Evolutionary conservation across 1,140 invertebrate genomes (phyloP).

Genomic region (Paramacrobiotus metropolitanus): DNA sequence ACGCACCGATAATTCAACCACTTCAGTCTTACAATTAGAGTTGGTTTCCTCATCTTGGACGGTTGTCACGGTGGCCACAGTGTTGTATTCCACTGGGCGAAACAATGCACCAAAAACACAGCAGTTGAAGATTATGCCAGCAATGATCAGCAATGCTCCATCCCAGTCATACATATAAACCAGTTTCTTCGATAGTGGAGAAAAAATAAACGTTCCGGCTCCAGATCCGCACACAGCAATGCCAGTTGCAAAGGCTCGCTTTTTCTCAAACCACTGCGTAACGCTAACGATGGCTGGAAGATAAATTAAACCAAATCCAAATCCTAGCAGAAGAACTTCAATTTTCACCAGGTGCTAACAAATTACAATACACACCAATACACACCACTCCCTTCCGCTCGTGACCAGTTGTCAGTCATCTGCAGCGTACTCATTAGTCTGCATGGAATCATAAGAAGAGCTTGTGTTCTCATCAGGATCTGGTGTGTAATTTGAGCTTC

Average conservation of each 20-base stretch:
- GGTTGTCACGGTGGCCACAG: conserved; percentile 12
- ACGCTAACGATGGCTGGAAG: conserved; percentile 80
- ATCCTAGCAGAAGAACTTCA: conserved; percentile 38
- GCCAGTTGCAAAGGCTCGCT: conserved; percentile 64
- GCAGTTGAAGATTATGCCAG: conserved; percentile 53
- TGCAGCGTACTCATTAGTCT: too few relatives aligned
- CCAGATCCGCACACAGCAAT: conserved; percentile 85
- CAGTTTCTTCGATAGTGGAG: conserved; percentile 33
- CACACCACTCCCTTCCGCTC: too few relatives aligned
- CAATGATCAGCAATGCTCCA: conserved; percentile 45
- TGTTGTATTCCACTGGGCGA: conserved; percentile 26
- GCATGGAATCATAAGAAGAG: too few relatives aligned
- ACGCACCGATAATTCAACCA: neutral
- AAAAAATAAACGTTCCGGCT: conserved; percentile 51
- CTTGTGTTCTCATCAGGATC: too few relatives aligned
- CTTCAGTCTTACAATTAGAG: too few relatives aligned
- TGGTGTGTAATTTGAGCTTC: too few relatives aligned
- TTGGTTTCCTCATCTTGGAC: too few relatives aligned
- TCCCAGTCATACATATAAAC: conserved; percentile 27
- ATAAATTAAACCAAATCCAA: conserved; percentile 81
- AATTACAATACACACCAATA: too few relatives aligned
- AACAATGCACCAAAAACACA: conserved; percentile 60
- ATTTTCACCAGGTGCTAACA: too few relatives aligned
- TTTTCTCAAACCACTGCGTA: conserved; percentile 76
- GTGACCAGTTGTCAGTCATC: too few relatives aligned